Evolutionary conservation across 2,888 invertebrate genomes (phyloP).

Genomic region (Lasioglossum malachurum): DNA sequence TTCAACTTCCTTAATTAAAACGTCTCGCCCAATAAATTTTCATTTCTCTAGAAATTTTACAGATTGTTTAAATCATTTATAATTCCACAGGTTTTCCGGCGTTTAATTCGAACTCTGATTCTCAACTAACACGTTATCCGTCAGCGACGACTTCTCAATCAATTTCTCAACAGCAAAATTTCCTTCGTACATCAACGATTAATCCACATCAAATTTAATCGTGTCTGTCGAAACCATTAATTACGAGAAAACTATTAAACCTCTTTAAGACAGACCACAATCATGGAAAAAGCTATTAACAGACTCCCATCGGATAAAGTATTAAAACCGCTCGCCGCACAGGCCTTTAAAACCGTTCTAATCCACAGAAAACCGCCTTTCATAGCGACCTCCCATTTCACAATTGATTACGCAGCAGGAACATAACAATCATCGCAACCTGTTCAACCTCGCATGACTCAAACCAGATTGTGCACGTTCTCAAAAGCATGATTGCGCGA

Average conservation of each 20-base stretch:
- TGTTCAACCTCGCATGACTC: constrained; percentile 3
- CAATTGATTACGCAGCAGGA: constrained; percentile 1
- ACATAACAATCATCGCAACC: constrained; percentile 7
- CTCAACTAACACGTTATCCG: too few species aligned
- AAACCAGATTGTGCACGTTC: background rate
- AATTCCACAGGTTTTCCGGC: background rate
- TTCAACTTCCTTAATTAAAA: background rate
- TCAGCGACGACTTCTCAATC: too few species aligned
- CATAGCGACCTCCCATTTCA: background rate
- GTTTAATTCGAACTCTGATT: background rate
- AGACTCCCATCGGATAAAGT: background rate
- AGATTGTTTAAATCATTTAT: background rate
- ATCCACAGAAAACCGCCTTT: background rate
- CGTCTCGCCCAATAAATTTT: background rate
- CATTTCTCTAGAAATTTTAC: background rate
- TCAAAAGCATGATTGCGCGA: background rate
- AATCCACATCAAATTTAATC: too few species aligned
- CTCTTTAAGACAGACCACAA: background rate
- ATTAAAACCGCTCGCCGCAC: background rate
- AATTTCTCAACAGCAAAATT: too few species aligned
- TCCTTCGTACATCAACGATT: too few species aligned
- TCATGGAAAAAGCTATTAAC: background rate
- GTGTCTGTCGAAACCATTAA: background rate
- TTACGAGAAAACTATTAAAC: background rate
- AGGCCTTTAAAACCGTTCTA: background rate